Percentiles rank a stretch among this genome's conserved stretches.
phyloP scores from a whole-genome alignment of 2,113 vertebrate genomes.

The Motacilla tschutschensis region DNA sequence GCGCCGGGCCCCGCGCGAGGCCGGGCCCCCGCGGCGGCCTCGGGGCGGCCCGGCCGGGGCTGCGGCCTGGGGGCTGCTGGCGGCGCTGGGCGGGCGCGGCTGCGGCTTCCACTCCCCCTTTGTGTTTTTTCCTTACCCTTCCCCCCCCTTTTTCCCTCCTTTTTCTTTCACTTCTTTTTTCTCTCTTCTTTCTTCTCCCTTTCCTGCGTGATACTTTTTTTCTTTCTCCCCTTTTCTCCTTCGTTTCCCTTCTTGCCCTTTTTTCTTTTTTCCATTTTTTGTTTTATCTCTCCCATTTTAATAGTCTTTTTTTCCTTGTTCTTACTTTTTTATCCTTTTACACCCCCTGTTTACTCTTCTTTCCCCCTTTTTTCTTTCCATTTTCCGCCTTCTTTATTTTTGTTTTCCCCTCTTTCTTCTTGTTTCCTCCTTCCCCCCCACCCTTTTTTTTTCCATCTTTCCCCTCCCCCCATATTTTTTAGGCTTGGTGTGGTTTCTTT shows the following conservation, averaged over 20 bases:
- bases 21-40: neutral
- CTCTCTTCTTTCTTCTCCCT: too few species aligned
- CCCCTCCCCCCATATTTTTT: neutral
- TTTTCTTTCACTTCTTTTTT: too few species aligned
- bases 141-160: too few species aligned
- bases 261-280: neutral
- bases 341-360: neutral
- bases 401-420: neutral
- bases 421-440: neutral
- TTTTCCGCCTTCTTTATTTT: neutral
- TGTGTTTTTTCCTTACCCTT: neutral
- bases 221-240: neutral
- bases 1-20: slow-evolving; percentile 51
- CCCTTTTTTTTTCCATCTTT: neutral
- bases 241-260: neutral
- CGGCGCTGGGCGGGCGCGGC: neutral
- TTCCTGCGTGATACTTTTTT: neutral
- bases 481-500: neutral
- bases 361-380: neutral
- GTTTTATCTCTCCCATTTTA: neutral
- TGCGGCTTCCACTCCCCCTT: neutral
- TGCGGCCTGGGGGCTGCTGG: neutral
- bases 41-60: neutral
- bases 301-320: neutral
- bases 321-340: neutral